Conservation (phyloP, 1,140 invertebrate genomes). For the Polypedilum pembai region DNA sequence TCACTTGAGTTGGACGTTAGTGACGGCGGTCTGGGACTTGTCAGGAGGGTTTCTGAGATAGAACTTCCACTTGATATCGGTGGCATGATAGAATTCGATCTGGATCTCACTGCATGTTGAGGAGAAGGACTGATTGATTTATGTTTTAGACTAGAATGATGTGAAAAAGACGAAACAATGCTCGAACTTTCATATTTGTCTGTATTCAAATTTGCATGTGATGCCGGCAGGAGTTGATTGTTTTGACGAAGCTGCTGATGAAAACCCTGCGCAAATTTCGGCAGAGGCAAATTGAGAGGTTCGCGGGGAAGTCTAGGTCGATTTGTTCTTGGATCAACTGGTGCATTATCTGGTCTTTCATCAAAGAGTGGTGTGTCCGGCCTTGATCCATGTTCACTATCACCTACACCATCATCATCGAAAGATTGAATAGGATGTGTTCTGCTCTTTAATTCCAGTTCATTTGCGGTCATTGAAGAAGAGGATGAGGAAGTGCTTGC, state of each 20-base stretch:
- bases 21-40: slow-evolving; percentile 48
- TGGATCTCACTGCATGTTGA: slow-evolving; percentile 30
- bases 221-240: slow-evolving; percentile 40
- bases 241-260: slow-evolving; percentile 43
- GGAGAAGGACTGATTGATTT: slow-evolving; percentile 32
- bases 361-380: slow-evolving; percentile 77
- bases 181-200: not conserved
- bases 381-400: slow-evolving; percentile 52
- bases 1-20: slow-evolving; percentile 54
- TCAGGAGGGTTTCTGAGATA: slow-evolving; percentile 36
- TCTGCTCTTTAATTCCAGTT: slow-evolving; percentile 32
- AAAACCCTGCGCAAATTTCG: slow-evolving; percentile 73
- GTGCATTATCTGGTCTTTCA: slow-evolving; percentile 69
- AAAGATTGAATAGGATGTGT: slow-evolving; percentile 43
- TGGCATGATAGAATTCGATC: slow-evolving; percentile 30
- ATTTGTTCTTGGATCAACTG: slow-evolving; percentile 60
- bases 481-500: slow-evolving; percentile 32
- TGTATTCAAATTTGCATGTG: slow-evolving; percentile 37
- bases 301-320: slow-evolving; percentile 49
- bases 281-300: slow-evolving; percentile 70
- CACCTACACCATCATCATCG: slow-evolving; percentile 40
- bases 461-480: slow-evolving; percentile 6
- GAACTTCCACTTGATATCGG: slow-evolving; percentile 29
- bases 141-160: slow-evolving; percentile 42
- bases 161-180: not conserved